A percentile compares a stretch with the other conserved stretches of the same genome.
Evolutionary conservation across 1,140 invertebrate species (phyloP).

Genomic region (Bombus turneri): DNA sequence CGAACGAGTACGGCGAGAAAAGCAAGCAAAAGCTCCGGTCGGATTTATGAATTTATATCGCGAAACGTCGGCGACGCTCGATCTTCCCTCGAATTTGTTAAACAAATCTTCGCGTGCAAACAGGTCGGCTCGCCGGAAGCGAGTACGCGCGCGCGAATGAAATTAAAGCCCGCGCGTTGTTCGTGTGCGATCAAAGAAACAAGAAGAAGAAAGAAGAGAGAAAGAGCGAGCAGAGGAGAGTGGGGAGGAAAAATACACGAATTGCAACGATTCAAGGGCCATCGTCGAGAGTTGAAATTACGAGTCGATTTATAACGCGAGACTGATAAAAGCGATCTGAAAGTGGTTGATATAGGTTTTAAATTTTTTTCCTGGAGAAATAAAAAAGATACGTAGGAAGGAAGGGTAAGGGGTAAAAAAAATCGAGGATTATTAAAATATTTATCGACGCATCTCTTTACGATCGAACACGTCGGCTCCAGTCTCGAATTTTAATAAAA

Average conservation of each 20-base stretch:
- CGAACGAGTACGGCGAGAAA: not conserved
- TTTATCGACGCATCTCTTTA: not conserved
- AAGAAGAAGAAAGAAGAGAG: not conserved
- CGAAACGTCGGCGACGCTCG: not conserved
- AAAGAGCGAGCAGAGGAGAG: not conserved
- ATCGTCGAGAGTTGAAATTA: not conserved
- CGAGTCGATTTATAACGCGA: not conserved
- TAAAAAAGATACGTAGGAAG: not conserved
- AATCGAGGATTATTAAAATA: slow-evolving; percentile 17
- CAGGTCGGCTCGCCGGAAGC: not conserved
- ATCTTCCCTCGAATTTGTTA: slow-evolving; percentile 14
- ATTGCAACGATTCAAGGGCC: not conserved
- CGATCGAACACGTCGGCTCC: not conserved
- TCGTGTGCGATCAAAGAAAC: not conserved
- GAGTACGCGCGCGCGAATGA: not conserved
- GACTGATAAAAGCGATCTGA: not conserved
- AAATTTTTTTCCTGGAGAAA: not conserved
- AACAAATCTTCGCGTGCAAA: slow-evolving; percentile 10
- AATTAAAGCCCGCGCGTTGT: slow-evolving; percentile 16
- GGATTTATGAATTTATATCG: slow-evolving; percentile 26
- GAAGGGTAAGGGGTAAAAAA: not conserved
- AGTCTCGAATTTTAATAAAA: slow-evolving; percentile 1
- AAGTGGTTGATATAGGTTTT: not conserved
- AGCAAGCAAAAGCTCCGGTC: not conserved
- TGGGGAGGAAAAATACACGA: not conserved